Conservation (phyloP, 2,888 invertebrate genomes). For the Phyllotreta cruciferae region DNA sequence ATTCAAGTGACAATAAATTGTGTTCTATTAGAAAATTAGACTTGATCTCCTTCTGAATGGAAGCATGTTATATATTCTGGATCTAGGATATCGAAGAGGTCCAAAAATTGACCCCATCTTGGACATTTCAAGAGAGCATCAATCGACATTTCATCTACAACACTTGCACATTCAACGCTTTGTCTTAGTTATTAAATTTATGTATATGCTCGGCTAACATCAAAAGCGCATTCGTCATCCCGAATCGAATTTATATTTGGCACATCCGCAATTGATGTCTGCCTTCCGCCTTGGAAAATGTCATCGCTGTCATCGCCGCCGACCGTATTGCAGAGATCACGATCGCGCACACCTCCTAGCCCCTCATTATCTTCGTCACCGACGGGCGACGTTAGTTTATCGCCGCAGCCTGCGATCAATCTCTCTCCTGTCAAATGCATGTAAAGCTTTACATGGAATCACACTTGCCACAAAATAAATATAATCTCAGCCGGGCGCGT, state of each 20-base stretch:
- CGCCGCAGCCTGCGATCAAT: constrained; percentile 50
- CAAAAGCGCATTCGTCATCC: background rate
- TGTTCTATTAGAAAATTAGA: too few species aligned
- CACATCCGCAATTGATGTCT: background rate
- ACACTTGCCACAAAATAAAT: constrained; percentile 44
- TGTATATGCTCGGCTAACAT: background rate
- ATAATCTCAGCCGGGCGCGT: constrained; percentile 17
- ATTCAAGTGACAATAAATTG: too few species aligned
- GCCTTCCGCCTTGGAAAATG: background rate
- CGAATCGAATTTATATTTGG: constrained; percentile 15
- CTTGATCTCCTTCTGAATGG: too few species aligned
- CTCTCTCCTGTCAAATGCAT: constrained; percentile 51
- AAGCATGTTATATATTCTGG: too few species aligned
- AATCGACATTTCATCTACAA: too few species aligned
- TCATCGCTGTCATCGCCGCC: background rate
- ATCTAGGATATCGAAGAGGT: too few species aligned
- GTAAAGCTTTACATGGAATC: constrained; percentile 49
- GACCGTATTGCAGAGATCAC: constrained; percentile 8
- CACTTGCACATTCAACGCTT: too few species aligned
- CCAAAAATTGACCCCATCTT: too few species aligned
- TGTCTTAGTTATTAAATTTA: too few species aligned
- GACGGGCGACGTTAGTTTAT: constrained; percentile 49
- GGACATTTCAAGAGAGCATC: too few species aligned
- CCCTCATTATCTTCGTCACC: constrained; percentile 44
- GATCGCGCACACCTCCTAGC: constrained; percentile 24